Conservation (phyloP, 2,797 vertebrate species). For the Tokudaia tokunoshimensis region DNA sequence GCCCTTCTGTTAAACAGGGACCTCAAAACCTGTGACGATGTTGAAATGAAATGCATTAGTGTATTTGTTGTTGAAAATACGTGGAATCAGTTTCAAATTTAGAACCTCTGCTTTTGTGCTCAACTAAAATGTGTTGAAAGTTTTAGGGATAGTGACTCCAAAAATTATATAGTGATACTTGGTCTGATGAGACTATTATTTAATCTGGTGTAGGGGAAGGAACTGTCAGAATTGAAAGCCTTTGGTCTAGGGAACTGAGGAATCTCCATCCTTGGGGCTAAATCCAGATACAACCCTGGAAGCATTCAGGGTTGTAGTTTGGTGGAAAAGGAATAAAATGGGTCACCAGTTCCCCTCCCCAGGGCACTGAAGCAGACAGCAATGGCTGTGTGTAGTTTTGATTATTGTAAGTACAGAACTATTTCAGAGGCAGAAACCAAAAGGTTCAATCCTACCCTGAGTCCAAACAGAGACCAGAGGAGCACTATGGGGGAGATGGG, state of each 20-base stretch:
- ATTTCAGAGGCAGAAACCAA: neutral
- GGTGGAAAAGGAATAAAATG: conserved; percentile 7
- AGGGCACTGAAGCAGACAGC: neutral
- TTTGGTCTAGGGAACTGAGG: neutral
- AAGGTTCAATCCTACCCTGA: conserved; percentile 16
- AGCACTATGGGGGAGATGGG: neutral
- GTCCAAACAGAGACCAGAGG: neutral
- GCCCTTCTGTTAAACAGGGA: neutral
- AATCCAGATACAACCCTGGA: neutral
- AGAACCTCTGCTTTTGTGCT: neutral
- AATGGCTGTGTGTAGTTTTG: neutral
- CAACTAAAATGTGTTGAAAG: conserved; percentile 11
- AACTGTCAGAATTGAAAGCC: conserved; percentile 20
- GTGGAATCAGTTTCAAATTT: conserved; percentile 22
- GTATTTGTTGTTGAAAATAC: conserved; percentile 61
- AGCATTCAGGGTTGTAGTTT: neutral
- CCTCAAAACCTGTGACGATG: conserved; percentile 35
- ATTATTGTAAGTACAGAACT: conserved; percentile 25
- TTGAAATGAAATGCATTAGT: conserved; percentile 14
- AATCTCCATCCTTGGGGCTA: neutral
- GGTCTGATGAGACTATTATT: neutral
- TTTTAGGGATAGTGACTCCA: neutral
- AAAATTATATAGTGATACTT: neutral
- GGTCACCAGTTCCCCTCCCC: neutral
- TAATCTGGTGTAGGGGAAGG: neutral